phyloP scores from a whole-genome alignment of 1,140 invertebrate species.

The Druon quercuslanigerum region DNA sequence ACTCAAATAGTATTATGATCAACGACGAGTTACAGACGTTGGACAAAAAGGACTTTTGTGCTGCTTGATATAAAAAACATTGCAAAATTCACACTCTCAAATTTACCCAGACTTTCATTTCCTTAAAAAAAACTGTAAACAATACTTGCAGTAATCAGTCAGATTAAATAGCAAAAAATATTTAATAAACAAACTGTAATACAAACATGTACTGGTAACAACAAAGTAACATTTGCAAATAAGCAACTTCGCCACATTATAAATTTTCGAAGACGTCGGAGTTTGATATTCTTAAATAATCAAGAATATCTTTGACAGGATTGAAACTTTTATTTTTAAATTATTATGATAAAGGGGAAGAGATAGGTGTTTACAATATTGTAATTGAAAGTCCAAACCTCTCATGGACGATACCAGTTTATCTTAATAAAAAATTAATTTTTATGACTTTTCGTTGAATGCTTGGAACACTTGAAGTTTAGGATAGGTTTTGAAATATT shows the following conservation, averaged over 20 bases:
- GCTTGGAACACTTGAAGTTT: neutral
- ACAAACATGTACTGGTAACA: constrained; percentile 2
- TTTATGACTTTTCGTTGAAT: neutral
- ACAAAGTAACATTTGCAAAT: constrained; percentile 10
- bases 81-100: neutral
- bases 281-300: neutral
- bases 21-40: constrained; percentile 2
- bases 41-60: constrained; percentile 2
- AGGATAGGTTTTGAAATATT: too few relatives aligned
- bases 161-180: constrained; percentile 30
- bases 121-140: neutral
- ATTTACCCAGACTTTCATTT: neutral
- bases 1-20: too few relatives aligned
- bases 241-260: neutral
- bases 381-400: constrained; percentile 2
- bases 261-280: constrained; percentile 23
- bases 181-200: constrained; percentile 24
- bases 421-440: constrained; percentile 1
- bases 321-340: neutral
- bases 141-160: constrained; percentile 8
- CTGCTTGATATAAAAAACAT: constrained; percentile 26
- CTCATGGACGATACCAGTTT: neutral
- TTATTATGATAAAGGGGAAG: neutral
- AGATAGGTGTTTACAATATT: neutral
- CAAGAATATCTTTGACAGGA: neutral